These are phyloP conservation scores for Whitmania pigra DNA, from an alignment of 1,140 invertebrate species.

Conservation along the genomic window DNA sequence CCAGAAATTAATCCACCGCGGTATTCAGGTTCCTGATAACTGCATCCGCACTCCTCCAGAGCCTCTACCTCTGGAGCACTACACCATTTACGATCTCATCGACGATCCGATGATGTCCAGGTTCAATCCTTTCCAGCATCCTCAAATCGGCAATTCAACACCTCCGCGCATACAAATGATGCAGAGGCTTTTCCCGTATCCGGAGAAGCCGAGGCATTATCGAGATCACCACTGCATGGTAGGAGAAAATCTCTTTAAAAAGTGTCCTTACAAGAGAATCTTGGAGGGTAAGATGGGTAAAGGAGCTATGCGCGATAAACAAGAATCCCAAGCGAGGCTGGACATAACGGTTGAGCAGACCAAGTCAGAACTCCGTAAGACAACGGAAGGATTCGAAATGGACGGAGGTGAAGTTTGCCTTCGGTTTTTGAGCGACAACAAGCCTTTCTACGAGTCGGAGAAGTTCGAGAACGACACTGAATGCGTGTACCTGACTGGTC, in stretches of 20 bases:
- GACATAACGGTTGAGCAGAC: neutral
- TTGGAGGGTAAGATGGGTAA: neutral
- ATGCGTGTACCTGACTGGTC: neutral
- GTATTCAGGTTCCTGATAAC: neutral
- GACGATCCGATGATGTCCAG: conserved; percentile 8
- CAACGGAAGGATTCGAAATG: neutral
- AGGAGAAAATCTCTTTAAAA: neutral
- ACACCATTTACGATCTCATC: neutral
- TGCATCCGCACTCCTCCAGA: conserved; percentile 5
- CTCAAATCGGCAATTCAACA: neutral
- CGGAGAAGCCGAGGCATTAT: neutral
- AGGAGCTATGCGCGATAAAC: neutral
- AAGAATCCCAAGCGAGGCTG: neutral
- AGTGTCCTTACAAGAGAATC: conserved; percentile 7
- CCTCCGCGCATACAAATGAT: neutral
- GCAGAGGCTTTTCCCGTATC: neutral
- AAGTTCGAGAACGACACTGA: neutral
- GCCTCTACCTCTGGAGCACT: neutral
- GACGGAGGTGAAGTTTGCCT: neutral
- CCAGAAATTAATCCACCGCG: neutral
- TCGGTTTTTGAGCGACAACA: neutral
- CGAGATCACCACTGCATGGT: neutral
- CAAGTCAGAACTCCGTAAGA: neutral
- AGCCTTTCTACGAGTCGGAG: neutral
- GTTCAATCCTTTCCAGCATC: neutral